A percentile compares a stretch with the other conserved stretches of the same genome.
phyloP scores from a whole-genome alignment of 1,140 invertebrate genomes.

The Metaphire vulgaris region DNA sequence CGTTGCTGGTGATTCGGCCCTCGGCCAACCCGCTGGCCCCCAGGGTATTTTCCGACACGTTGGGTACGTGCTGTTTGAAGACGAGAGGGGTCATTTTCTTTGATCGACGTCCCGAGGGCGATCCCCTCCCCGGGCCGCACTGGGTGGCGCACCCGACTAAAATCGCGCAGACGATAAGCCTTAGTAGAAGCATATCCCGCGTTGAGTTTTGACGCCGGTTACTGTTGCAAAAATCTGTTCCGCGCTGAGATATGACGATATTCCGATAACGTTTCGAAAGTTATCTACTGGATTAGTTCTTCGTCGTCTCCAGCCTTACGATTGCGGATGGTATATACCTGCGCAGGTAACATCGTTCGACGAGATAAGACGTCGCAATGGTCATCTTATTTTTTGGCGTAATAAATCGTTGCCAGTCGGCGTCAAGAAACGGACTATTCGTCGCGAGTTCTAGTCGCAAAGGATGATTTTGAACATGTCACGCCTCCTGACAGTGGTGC shows the following conservation, averaged over 20 bases:
- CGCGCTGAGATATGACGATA: too few relatives aligned
- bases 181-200: neutral
- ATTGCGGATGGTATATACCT: neutral
- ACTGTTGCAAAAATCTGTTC: too few relatives aligned
- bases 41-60: conserved; percentile 84
- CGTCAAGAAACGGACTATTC: too few relatives aligned
- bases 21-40: conserved; percentile 78
- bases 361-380: too few relatives aligned
- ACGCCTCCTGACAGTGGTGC: too few relatives aligned
- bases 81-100: conserved; percentile 83
- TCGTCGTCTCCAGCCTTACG: neutral
- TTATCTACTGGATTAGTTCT: neutral
- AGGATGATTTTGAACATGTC: too few relatives aligned
- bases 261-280: neutral
- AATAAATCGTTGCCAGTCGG: too few relatives aligned
- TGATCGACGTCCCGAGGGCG: conserved; percentile 55
- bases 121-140: conserved; percentile 80
- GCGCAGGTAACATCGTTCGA: too few relatives aligned
- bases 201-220: neutral
- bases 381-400: too few relatives aligned
- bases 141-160: neutral
- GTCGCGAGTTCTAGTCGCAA: too few relatives aligned
- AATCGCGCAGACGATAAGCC: neutral
- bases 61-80: conserved; percentile 90
- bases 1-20: conserved; percentile 70